A percentile compares a stretch with the other conserved stretches of the same genome.
These are phyloP conservation scores for Pelusios castaneus DNA, from an alignment of 2,113 vertebrate genomes.

Conservation along the genomic window DNA sequence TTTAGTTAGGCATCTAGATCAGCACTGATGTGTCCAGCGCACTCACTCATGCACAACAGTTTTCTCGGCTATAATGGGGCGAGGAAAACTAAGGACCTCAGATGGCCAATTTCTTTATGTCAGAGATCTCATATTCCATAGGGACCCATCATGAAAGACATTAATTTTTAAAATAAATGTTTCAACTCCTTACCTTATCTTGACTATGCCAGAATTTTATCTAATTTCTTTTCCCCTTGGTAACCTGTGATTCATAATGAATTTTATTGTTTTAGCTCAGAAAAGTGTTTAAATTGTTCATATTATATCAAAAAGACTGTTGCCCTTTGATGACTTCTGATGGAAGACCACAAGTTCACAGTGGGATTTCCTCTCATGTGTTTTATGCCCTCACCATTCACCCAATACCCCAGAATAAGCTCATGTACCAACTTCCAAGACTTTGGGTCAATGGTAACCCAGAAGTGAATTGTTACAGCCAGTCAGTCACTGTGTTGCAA, in stretches of 20 bases:
- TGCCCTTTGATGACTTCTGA: not conserved
- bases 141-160: not conserved
- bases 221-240: not conserved
- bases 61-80: not conserved
- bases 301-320: not conserved
- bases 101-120: not conserved
- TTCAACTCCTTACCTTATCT: fast-evolving
- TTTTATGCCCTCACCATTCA: not conserved
- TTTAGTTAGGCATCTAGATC: not conserved
- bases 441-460: fast-evolving
- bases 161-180: not conserved
- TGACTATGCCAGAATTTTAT: not conserved
- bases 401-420: not conserved
- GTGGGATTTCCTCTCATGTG: fast-evolving
- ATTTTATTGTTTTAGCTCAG: not conserved
- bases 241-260: not conserved
- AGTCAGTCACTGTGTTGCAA: not conserved
- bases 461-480: not conserved
- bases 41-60: not conserved
- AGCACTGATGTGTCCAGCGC: not conserved
- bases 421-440: not conserved
- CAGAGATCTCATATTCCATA: not conserved
- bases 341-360: not conserved
- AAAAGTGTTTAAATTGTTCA: not conserved
- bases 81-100: not conserved